Percentiles rank a stretch among this genome's conserved stretches.
These are phyloP conservation scores for Lordiphosa mommai DNA, from an alignment of 1,140 invertebrate genomes.

Conservation along the genomic window DNA sequence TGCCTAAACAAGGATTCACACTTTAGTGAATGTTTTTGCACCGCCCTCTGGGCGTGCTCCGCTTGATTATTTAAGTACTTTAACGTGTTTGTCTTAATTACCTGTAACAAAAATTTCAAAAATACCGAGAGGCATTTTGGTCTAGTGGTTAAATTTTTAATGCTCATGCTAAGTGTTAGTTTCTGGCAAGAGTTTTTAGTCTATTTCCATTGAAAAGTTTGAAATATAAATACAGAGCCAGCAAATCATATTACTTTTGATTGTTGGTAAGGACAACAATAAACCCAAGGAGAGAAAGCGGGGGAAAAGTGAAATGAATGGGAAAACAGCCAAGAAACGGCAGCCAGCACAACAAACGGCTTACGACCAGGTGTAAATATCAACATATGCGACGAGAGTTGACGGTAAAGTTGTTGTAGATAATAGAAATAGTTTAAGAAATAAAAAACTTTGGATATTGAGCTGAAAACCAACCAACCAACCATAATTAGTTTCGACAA, in stretches of 20 bases:
- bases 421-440: too few relatives aligned
- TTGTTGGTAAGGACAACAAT: slow-evolving; percentile 3
- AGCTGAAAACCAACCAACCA: too few relatives aligned
- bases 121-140: slow-evolving; percentile 17
- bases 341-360: slow-evolving; percentile 22
- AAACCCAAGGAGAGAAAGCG: slow-evolving; percentile 4
- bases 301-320: neutral
- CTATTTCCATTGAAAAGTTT: too few relatives aligned
- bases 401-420: neutral
- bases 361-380: slow-evolving; percentile 44
- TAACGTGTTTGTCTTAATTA: slow-evolving; percentile 39
- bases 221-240: too few relatives aligned
- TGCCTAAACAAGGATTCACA: too few relatives aligned
- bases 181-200: neutral
- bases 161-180: neutral
- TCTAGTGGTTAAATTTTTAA: too few relatives aligned
- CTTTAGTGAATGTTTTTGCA: too few relatives aligned
- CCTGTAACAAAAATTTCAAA: slow-evolving; percentile 31
- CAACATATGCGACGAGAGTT: slow-evolving; percentile 3
- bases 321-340: slow-evolving; percentile 26
- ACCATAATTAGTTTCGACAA: too few relatives aligned
- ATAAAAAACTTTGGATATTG: too few relatives aligned
- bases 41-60: neutral
- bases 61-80: slow-evolving; percentile 59
- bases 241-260: too few relatives aligned